These are phyloP conservation scores for Manis pentadactyla DNA, from an alignment of 2,797 vertebrate species.

Conservation along the genomic window DNA sequence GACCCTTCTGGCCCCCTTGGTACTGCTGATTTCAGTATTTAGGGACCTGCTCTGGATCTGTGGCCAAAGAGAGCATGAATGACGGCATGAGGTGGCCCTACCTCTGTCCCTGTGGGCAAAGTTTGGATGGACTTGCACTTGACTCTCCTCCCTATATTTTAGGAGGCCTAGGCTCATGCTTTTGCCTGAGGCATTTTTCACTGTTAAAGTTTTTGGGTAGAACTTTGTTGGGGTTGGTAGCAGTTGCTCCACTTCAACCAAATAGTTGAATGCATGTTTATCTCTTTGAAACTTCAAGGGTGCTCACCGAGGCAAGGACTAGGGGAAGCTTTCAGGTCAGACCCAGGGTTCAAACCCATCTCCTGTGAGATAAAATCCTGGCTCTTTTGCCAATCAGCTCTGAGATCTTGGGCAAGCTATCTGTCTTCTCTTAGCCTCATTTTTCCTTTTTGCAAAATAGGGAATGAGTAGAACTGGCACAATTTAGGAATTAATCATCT, in stretches of 20 bases:
- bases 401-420: not conserved
- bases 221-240: not conserved
- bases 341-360: not conserved
- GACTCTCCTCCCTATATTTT: not conserved
- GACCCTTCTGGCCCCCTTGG: not conserved
- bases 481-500: not conserved
- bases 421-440: not conserved
- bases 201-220: slow-evolving; percentile 6
- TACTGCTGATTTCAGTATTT: not conserved
- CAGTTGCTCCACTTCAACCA: not conserved
- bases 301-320: not conserved
- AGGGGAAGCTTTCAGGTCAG: slow-evolving; percentile 9
- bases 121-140: not conserved
- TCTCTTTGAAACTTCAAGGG: not conserved
- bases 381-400: not conserved
- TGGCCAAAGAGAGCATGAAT: not conserved
- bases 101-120: not conserved
- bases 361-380: not conserved
- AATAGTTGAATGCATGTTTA: not conserved
- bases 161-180: not conserved
- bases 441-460: slow-evolving; percentile 19
- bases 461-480: not conserved
- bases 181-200: not conserved
- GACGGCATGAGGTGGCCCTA: not conserved
- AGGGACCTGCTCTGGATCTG: not conserved